Evolutionary conservation across 2,113 vertebrate genomes (phyloP), one percentile per base, ranked within the genome.

Genomic region (Jaculus jaculus): DNA sequence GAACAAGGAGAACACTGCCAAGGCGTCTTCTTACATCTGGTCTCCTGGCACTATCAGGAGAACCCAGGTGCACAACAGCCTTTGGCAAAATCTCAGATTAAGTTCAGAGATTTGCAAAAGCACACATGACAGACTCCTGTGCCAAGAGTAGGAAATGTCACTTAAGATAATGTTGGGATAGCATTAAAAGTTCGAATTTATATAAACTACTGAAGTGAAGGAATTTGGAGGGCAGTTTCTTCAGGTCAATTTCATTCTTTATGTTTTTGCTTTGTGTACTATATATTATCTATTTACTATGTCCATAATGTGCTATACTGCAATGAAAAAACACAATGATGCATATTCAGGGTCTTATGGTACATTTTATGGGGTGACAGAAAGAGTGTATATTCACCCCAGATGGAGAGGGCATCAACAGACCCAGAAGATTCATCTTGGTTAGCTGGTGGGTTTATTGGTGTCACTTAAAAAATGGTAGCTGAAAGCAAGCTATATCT

Each of bases 71-170:
- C 73, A 66, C 42, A 42, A 20, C 30, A 3, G 11, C 21, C 72
- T 51, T 74, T 73, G 89, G 89, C 30, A 93, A 88, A 94, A 78
- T 58, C 68, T 47, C 74, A 85, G 84, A 74, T 65, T 84, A 91
- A 47, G 81, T 91, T 89, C 17, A 71, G 63, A 87, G 84, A 77
- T 26, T 37, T 66, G 63, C 63, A 61, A 24, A 47, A 78, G 30
- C 58, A 65, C 51, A 89, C 39, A 21, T 78, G 75, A 63, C 54
- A 75, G 51, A 37, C 23, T 32, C 77, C 39, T 26, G 72, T 91
- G 77, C 77, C 81, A 93, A 87, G 28, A 51, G 26, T 51, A 79
- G 61, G 20, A 74, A 51, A 89, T 84, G 47, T 5, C 84, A 83
- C 60, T 90, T 71, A 69, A 68, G 39, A 39, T 28, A 16, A 7